Evolutionary conservation across 64 coral and sea anemone genomes (phyloP), one percentile per base, ranked within the genome.

Genomic region (Montipora foliosa): DNA sequence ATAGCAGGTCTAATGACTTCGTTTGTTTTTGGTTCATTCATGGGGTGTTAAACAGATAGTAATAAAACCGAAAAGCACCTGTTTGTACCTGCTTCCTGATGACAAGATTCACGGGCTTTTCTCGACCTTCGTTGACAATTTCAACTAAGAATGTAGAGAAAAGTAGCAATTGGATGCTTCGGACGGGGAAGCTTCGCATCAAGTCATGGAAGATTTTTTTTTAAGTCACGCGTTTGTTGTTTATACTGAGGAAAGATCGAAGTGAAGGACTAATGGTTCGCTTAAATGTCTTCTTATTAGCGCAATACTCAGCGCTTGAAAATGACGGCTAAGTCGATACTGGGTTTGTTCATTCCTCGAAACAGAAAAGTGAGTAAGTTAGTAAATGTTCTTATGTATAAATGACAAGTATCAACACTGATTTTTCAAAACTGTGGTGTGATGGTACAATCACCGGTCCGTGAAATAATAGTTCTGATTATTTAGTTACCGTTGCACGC

Each of bases 341-440:
- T 47, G 47, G 47, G 82, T 6, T 14, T 72, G 45, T 70, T 86
- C 17, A 16, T 51, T 71, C 6, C 47, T 10, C 62, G 64, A 19
- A 86, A 46, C 66, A 70, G 46, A 50, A 86, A 86, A 59, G 82
- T 86, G 68, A 49, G 13, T 86, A 10, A 7, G 9, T 86, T 49
- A 3, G 25, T 57, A 37, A 37, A 37, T 47, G 37, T 44, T 10
- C 6, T 9, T 51, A 3, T 47, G 12, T 67, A 20, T 69, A 14
- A 64, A 19, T 0, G 14, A 12, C 3, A 15, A 12, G 13, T 12
- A 12, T 14, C 1, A 64, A 14, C 9, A 15, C 11, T 64, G 9
- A 64, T 64, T 64, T 64, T 7, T 12, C 6, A 64, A 64, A 64
- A 64, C 9, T 64, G 8, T 64, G 4, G 61, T 12, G 61, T 64